Base-by-base conservation (phyloP, 2,113 vertebrate genomes). In the Helogale parvula region DNA sequence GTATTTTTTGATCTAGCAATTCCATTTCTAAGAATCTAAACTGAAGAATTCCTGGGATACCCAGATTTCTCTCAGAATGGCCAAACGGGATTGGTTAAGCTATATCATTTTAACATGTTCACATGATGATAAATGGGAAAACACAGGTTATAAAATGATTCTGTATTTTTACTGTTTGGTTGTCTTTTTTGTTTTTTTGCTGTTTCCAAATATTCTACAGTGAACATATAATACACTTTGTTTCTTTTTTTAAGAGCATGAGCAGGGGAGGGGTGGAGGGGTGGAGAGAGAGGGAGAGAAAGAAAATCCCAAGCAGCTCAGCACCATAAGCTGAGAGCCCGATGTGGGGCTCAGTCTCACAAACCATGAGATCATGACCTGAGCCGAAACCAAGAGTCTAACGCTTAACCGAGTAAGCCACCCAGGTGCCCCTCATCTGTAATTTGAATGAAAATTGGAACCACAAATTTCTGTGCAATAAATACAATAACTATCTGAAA, bases 361-460 rank as follows among this genome's bases (percentile, higher is more conserved):
- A 60, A 23, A 60, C 57, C 54, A 7, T 60, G 57, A 60, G 57
- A 60, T 60, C 57, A 60, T 60, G 57, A 60, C 27, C 63, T 13
- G 63, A 65, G 12, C 63, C 12, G 27, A 65, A 65, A 65, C 63
- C 27, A 14, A 65, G 25, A 60, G 57, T 23, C 21, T 2, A 15
- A 60, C 21, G 19, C 57, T 60, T 60, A 65, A 65, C 63, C 27
- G 11, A 65, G 21, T 31, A 27, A 65, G 27, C 63, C 63, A 65
- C 63, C 63, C 27, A 29, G 63, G 3, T 81, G 45, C 79, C 82
- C 35, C 80, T 86, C 2, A 81, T 45, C 29, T 94, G 27, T 5
- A 83, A 3, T 92, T 84, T 72, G 92, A 90, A n/a, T 94, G 80
- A 95, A 91, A 90, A 88, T 54, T 72, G 68, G 90, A 63, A 72